Evolutionary conservation across 2,113 vertebrate genomes (phyloP).

Genomic region (Oreochromis niloticus): DNA sequence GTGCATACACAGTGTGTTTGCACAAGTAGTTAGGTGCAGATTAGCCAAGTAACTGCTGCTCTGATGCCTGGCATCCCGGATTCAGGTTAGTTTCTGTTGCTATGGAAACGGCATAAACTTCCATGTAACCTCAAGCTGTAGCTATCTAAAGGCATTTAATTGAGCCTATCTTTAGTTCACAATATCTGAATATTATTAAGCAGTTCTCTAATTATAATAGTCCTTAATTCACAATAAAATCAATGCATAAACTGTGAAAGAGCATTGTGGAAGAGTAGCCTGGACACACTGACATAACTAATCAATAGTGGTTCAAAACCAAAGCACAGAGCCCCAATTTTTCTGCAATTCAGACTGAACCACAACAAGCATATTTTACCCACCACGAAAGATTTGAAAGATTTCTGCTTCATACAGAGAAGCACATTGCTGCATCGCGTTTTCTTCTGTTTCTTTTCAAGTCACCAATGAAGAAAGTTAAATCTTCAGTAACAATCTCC

Average conservation of each 20-base stretch:
- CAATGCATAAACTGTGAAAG: background rate
- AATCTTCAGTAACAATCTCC: background rate
- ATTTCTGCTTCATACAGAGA: background rate
- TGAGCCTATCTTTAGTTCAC: background rate
- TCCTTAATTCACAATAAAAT: background rate
- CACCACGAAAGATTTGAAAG: background rate
- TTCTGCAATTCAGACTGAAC: background rate
- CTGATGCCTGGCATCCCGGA: background rate
- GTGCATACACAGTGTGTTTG: background rate
- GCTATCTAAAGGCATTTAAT: background rate
- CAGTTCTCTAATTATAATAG: background rate
- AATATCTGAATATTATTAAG: background rate
- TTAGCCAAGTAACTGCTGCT: background rate
- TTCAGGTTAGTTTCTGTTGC: background rate
- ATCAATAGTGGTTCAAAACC: background rate
- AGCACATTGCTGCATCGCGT: background rate
- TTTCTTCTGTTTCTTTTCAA: background rate
- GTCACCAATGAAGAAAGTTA: background rate
- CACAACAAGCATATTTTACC: background rate
- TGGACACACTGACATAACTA: background rate
- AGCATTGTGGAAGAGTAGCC: background rate
- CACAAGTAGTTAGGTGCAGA: background rate
- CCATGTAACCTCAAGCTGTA: background rate
- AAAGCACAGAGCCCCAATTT: background rate
- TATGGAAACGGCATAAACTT: conserved; percentile 22